These are phyloP conservation scores for Galerucella calmariensis DNA, from an alignment of 2,888 invertebrate species.

Conservation along the genomic window DNA sequence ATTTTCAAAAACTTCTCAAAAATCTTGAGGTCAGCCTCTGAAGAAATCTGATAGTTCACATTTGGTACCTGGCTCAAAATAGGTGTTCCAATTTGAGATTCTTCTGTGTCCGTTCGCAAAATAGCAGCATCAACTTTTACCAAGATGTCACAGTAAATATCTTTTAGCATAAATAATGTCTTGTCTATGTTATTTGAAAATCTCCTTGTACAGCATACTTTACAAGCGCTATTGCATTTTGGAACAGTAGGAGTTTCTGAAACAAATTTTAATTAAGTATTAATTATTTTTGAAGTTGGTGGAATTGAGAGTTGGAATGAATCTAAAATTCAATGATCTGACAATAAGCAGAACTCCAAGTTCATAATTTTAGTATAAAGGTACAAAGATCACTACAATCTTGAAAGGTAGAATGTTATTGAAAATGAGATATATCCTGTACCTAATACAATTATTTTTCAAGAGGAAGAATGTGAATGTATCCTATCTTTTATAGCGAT, in stretches of 20 bases:
- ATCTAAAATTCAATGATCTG: neutral
- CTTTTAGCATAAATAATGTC: neutral
- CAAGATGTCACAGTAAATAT: constrained; percentile 2
- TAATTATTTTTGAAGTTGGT: neutral
- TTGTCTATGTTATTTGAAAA: neutral
- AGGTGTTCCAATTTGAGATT: neutral
- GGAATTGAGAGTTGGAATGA: neutral
- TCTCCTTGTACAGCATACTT: neutral
- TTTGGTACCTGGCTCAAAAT: too few relatives aligned
- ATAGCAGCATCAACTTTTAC: neutral
- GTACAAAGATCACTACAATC: too few relatives aligned
- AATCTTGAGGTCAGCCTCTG: neutral
- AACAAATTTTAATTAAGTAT: neutral
- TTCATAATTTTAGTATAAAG: too few relatives aligned
- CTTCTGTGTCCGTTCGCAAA: neutral
- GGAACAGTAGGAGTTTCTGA: neutral
- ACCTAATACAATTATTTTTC: too few relatives aligned
- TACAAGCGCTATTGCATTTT: neutral
- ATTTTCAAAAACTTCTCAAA: neutral
- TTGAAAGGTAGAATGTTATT: too few relatives aligned
- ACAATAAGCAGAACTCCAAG: too few relatives aligned
- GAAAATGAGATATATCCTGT: too few relatives aligned
- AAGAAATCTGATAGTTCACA: neutral
- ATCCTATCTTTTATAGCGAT: too few relatives aligned
- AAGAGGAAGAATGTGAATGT: too few relatives aligned